Evolutionary conservation across 2,888 invertebrate genomes (phyloP).

Genomic region (Geophilus truncorum): DNA sequence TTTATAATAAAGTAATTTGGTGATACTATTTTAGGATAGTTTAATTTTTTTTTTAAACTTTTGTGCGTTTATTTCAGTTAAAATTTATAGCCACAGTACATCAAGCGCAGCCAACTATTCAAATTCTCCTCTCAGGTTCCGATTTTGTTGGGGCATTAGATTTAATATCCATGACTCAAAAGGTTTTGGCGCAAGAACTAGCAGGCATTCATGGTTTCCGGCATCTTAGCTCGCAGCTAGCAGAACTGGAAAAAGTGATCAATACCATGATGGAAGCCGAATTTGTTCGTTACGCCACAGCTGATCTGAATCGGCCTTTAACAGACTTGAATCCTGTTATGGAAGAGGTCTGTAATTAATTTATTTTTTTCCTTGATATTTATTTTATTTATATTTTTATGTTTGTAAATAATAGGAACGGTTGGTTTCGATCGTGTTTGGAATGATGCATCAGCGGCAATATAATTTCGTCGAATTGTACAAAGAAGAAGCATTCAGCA

Average conservation of each 20-base stretch:
- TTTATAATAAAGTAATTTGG: constrained; percentile 47
- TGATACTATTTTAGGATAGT: background rate
- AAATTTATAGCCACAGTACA: constrained; percentile 91
- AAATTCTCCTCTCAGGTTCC: constrained; percentile 84
- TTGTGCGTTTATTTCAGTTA: too few relatives aligned
- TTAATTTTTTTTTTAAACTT: constrained; percentile 22
- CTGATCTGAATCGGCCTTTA: constrained; percentile 81
- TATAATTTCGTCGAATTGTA: constrained; percentile 78
- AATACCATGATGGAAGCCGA: constrained; percentile 96
- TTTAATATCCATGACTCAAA: constrained; percentile 92
- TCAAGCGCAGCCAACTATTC: constrained; percentile 97
- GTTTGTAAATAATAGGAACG: constrained; percentile 61
- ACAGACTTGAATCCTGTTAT: constrained; percentile 58
- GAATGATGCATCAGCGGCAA: constrained; percentile 78
- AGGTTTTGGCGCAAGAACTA: constrained; percentile 81
- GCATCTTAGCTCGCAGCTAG: constrained; percentile 90
- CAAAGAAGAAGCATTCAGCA: constrained; percentile 81
- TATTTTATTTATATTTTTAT: constrained; percentile 34
- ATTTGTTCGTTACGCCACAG: constrained; percentile 83
- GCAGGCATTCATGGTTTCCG: constrained; percentile 87
- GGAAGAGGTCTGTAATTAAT: constrained; percentile 53
- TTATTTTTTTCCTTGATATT: background rate
- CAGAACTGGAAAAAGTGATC: constrained; percentile 91
- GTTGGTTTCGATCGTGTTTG: constrained; percentile 79
- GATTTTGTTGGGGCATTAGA: constrained; percentile 97